Base-by-base conservation (phyloP, 2,888 invertebrate species). In the Noctua pronuba region DNA sequence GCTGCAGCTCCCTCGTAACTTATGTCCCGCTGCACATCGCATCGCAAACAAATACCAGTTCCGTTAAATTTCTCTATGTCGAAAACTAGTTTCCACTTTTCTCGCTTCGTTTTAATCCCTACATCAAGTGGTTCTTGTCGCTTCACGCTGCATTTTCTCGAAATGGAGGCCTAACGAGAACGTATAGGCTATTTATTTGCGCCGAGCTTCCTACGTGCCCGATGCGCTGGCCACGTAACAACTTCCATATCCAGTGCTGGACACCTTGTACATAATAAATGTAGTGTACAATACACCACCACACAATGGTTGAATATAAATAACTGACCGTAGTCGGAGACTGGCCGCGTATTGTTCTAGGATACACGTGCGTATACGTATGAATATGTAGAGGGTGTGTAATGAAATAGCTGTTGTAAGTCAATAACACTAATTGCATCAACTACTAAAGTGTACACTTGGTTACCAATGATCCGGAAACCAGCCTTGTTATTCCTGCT, bases 101-200 rank as follows among this genome's bases (percentile, higher is more conserved):
- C 82, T 82, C 76, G 77, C 76, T 82, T 84, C 70, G 74, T 75
- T 89, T 83, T 84, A 88, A 89, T 87, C 75, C 80, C 82, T 75
- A 84, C 86, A 80, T 80, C 71, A 88, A 78, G 67, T 81, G 73
- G 79, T 85, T 77, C 68, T 73, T 77, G 80, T 77, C 83, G 85
- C 88, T 88, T 89, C 83, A 84, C 78, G 78, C 84, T 91, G 90
- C 89, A 89, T 92, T 92, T 92, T 91, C 88, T 87, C 84, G 85
- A 88, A 91, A 89, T 90, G 83, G 86, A 88, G 88, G 87, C 88
- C 90, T 92, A 93, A 93, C 91, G 86, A 94, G 92, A 93, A 94
- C 91, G 88, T 92, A 94, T 94, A 90, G 92, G 91, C 92, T 93
- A 93, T 94, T 94, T 93, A 92, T 94, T 93, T 92, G 88, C 68